Base-by-base conservation (phyloP, 2,113 vertebrate genomes). In the Thunnus maccoyii region DNA sequence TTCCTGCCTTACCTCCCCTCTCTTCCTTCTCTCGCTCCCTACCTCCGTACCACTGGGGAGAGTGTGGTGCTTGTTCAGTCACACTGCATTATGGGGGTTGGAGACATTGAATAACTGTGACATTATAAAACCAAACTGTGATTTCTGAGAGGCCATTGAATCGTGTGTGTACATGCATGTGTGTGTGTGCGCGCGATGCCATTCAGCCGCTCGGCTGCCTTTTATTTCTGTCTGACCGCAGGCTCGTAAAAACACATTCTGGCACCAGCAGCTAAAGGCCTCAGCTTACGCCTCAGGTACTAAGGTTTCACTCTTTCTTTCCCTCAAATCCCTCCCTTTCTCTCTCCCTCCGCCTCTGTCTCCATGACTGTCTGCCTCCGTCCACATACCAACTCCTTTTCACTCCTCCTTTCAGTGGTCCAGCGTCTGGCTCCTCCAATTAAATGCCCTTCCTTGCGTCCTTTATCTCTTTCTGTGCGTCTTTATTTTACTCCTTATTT, bases 51-150 rank as follows among this genome's bases (percentile, higher is more conserved):
- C 73, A 46, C 78, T 25, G 67, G 73, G 80, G 70, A 85, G 81
- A 78, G 84, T 72, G 80, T 30, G 20, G 61, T 70, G 86, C 88
- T 91, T 86, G 87, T 91, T 86, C 89, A 87, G 82, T 91, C 86
- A 86, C 87, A 86, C 71, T 84, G 82, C 78, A 91, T 93, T 89
- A 93, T 84, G 77, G 72, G 77, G 71, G 55, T 58, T 81, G 83
- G 90, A 91, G 86, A 93, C 89, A 84, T 68, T 87, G 89, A 92
- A 92, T 92, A 92, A 90, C 87, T 90, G 92, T 95, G 95, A 94
- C 94, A 94, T 95, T 95, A 95, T 94, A 94, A 95, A 95, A 94
- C 90, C 82, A 90, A 90, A 93, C 92, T 89, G 90, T 89, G 91
- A 94, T 92, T 93, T 94, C 87, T 91, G 88, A 84, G 86, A 89